Evolutionary conservation across 2,888 invertebrate genomes (phyloP).

Genomic region (Cheilosia grossa): DNA sequence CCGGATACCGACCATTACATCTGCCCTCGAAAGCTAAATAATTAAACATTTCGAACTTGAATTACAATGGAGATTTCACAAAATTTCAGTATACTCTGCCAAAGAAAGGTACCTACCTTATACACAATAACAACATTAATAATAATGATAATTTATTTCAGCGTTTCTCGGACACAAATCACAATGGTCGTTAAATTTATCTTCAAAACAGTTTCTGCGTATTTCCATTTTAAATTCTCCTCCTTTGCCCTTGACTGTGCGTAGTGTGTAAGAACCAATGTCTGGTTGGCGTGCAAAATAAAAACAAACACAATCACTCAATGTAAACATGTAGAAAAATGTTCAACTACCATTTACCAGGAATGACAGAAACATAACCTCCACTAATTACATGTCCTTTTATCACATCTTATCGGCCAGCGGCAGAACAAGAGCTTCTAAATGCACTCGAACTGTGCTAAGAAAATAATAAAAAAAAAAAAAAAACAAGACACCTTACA

Average conservation of each 20-base stretch:
- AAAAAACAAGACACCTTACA: too few species aligned
- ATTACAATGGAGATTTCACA: constrained; percentile 46
- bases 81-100: constrained; percentile 28
- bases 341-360: constrained; percentile 6
- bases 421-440: constrained; percentile 38
- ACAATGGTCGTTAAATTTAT: constrained; percentile 72
- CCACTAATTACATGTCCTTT: constrained; percentile 60
- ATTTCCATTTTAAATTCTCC: constrained; percentile 70
- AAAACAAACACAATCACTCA: constrained; percentile 1
- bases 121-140: constrained; percentile 22
- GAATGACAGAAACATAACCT: constrained; percentile 40
- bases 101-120: neutral
- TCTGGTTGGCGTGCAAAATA: constrained; percentile 4
- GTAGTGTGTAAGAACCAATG: constrained; percentile 7
- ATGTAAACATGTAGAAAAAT: constrained; percentile 30
- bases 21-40: constrained; percentile 37
- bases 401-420: constrained; percentile 58
- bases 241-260: constrained; percentile 13
- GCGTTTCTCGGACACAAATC: constrained; percentile 64
- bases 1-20: constrained; percentile 18
- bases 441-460: constrained; percentile 35
- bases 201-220: constrained; percentile 62
- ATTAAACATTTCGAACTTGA: constrained; percentile 55
- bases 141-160: constrained; percentile 68
- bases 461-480: constrained; percentile 9